These are phyloP conservation scores for Sylvilagus bachmani DNA, from an alignment of 2,113 vertebrate genomes.

Conservation along the genomic window DNA sequence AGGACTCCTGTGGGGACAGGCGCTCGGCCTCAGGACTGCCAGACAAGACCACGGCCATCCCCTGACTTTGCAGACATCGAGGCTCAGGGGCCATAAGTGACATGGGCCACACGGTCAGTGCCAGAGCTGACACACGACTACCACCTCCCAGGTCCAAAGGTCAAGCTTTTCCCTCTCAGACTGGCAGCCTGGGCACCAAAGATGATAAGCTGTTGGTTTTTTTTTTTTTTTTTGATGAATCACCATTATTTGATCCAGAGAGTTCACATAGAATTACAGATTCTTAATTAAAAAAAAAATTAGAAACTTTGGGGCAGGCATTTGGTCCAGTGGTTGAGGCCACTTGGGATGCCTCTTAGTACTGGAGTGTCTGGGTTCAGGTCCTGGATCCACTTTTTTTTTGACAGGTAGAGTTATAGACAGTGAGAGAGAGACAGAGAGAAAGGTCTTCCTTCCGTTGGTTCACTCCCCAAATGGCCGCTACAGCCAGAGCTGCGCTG, in stretches of 20 bases:
- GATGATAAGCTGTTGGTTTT: too few species aligned
- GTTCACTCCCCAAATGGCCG: too few species aligned
- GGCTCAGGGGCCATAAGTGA: neutral
- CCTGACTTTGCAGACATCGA: fast-evolving
- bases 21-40: fast-evolving
- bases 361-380: too few species aligned
- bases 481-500: too few species aligned
- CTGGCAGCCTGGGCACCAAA: neutral
- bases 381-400: too few species aligned
- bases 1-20: neutral
- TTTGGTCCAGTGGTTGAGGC: too few species aligned
- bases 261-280: neutral
- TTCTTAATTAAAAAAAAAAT: neutral
- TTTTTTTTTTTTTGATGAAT: neutral
- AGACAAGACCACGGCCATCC: fast-evolving
- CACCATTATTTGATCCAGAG: neutral
- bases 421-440: too few species aligned
- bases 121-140: neutral
- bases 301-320: too few species aligned
- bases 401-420: too few species aligned
- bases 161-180: too few species aligned
- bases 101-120: fast-evolving
- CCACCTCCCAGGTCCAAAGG: fast-evolving
- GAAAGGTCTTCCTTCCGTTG: too few species aligned
- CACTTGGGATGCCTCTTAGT: too few species aligned